These are phyloP conservation scores for Ochropacha duplaris DNA, from an alignment of 2,888 invertebrate species.

Conservation along the genomic window DNA sequence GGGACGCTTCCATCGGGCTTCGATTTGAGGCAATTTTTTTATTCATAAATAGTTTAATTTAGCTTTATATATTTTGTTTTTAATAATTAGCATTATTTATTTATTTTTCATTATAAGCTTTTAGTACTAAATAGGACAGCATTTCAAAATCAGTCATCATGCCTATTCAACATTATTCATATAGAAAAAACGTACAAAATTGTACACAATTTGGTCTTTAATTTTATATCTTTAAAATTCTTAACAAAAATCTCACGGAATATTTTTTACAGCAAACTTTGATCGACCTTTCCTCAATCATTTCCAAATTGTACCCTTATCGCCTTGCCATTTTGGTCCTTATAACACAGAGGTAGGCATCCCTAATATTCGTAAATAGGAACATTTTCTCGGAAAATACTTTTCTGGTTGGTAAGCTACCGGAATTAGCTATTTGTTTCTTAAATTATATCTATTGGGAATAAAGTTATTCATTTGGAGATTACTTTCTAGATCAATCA, in stretches of 20 bases:
- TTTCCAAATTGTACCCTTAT: background rate
- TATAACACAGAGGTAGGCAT: background rate
- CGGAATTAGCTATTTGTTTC: background rate
- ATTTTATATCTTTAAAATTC: background rate
- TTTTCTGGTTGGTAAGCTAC: background rate
- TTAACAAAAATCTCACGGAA: background rate
- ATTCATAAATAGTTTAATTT: no score
- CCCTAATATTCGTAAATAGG: background rate
- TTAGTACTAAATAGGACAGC: no score
- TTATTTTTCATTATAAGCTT: no score
- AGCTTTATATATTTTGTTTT: no score
- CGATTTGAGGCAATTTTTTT: no score
- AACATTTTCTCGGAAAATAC: background rate
- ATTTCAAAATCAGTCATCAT: no score
- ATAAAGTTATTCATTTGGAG: background rate
- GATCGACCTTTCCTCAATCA: slow-evolving; percentile 3
- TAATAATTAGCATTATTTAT: no score
- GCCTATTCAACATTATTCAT: no score
- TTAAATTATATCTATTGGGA: background rate
- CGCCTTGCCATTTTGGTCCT: background rate
- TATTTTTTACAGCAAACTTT: background rate
- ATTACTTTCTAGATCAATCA: slow-evolving; percentile 1
- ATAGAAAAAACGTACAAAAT: no score
- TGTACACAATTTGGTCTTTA: background rate
- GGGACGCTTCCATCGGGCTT: no score